Evolutionary conservation across 1,140 invertebrate genomes (phyloP).

Genomic region (Drosophila aff.): DNA sequence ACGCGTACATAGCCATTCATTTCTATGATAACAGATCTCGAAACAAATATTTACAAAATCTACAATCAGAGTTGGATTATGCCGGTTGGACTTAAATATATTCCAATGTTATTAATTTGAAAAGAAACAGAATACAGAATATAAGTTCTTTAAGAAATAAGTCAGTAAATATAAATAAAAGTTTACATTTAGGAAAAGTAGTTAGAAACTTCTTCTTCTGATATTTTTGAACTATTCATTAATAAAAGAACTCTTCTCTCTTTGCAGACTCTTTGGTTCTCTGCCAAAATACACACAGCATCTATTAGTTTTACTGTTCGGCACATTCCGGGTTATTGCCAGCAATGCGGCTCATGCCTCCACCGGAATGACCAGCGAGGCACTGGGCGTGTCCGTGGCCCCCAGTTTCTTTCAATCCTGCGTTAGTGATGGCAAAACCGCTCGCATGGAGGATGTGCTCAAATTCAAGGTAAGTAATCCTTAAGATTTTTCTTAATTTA

Average conservation of each 20-base stretch:
- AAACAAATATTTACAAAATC: constrained; percentile 31
- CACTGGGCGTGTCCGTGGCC: constrained; percentile 96
- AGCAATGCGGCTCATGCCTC: constrained; percentile 95
- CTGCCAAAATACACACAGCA: constrained; percentile 96
- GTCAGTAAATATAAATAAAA: too few relatives aligned
- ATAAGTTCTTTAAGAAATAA: too few relatives aligned
- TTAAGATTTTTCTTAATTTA: neutral
- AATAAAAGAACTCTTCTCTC: neutral
- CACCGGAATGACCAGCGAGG: constrained; percentile 98
- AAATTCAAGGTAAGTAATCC: constrained; percentile 92
- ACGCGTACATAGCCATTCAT: constrained; percentile 8
- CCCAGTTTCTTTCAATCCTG: constrained; percentile 99
- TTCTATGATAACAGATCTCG: constrained; percentile 41
- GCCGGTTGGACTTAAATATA: neutral
- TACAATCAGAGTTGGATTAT: constrained; percentile 6
- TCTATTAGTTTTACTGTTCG: constrained; percentile 97
- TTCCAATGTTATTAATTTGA: neutral
- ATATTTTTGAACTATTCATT: too few relatives aligned
- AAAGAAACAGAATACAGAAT: neutral
- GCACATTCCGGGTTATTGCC: constrained; percentile 98
- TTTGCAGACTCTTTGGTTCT: constrained; percentile 93
- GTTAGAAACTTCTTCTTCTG: neutral
- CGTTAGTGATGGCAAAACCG: constrained; percentile 96
- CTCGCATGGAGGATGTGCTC: constrained; percentile 97
- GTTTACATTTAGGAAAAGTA: neutral